Conservation (phyloP, 2,797 vertebrate genomes). For the Eupleurogrammus muticus region DNA sequence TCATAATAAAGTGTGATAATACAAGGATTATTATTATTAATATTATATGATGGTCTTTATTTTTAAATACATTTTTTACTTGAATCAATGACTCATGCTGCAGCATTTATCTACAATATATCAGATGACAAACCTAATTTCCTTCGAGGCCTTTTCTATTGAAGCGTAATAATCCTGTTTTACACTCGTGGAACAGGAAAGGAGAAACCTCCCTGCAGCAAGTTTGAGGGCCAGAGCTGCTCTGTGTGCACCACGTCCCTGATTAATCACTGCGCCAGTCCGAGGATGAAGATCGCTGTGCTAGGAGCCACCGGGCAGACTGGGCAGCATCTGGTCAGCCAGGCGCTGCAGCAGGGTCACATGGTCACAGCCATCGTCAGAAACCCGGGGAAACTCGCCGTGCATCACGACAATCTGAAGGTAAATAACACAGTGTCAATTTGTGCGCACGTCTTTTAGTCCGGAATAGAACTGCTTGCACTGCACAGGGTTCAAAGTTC, state of each 20-base stretch:
- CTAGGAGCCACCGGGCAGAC: constrained; percentile 88
- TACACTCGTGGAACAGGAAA: constrained; percentile 48
- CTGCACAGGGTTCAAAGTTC: constrained; percentile 31
- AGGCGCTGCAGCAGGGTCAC: constrained; percentile 86
- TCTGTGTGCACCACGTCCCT: background rate
- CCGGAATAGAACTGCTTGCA: background rate
- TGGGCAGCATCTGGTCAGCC: constrained; percentile 80
- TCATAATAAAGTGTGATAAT: too few relatives aligned
- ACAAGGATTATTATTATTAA: too few relatives aligned
- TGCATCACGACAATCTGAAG: constrained; percentile 84
- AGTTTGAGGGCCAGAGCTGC: constrained; percentile 2
- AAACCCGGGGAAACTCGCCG: constrained; percentile 79
- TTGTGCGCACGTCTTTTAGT: background rate
- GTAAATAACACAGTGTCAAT: constrained; percentile 50
- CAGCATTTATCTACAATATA: background rate
- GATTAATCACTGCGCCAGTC: constrained; percentile 11
- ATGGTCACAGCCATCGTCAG: constrained; percentile 84
- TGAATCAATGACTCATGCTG: background rate
- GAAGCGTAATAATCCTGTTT: constrained; percentile 42
- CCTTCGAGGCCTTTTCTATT: constrained; percentile 30
- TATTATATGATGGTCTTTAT: background rate
- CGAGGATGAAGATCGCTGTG: constrained; percentile 84
- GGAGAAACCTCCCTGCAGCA: background rate
- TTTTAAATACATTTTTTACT: background rate
- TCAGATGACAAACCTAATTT: constrained; percentile 20